phyloP scores from a whole-genome alignment of 92 coral and sea anemone species.

The Bergia puertoricense region DNA sequence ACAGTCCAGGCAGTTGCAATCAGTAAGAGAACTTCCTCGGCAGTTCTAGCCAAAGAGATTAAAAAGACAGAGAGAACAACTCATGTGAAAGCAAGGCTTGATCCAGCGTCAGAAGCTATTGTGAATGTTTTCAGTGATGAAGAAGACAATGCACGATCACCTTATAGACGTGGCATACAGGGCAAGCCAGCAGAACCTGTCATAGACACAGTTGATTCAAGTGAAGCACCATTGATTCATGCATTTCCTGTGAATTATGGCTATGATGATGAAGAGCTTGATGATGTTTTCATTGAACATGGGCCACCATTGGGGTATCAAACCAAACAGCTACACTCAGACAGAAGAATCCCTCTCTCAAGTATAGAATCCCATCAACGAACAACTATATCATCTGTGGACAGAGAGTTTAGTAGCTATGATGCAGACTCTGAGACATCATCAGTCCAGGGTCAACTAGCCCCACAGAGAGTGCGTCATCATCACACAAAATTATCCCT shows the following conservation, averaged over 20 bases:
- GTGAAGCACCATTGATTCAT: slow-evolving; percentile 37
- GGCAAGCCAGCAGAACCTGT: slow-evolving; percentile 19
- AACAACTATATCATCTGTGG: slow-evolving; percentile 17
- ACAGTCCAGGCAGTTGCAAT: slow-evolving; percentile 32
- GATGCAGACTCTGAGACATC: slow-evolving; percentile 99
- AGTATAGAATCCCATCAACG: background rate
- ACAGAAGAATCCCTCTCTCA: background rate
- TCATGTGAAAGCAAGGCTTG: slow-evolving; percentile 39
- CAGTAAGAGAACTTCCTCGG: background rate
- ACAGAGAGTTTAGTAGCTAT: slow-evolving; percentile 60
- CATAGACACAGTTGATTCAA: slow-evolving; percentile 33
- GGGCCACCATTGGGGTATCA: slow-evolving; percentile 21
- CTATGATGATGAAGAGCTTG: slow-evolving; percentile 72
- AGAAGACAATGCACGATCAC: slow-evolving; percentile 33
- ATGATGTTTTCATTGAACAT: slow-evolving; percentile 67
- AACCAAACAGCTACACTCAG: slow-evolving; percentile 1
- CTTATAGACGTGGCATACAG: slow-evolving; percentile 13
- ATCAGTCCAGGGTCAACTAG: slow-evolving; percentile 62
- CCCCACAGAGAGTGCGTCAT: slow-evolving; percentile 64
- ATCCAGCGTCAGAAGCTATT: slow-evolving; percentile 38
- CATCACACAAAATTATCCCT: slow-evolving; percentile 70
- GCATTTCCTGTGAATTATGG: slow-evolving; percentile 70
- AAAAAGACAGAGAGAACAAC: slow-evolving; percentile 25
- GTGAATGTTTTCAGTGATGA: slow-evolving; percentile 31
- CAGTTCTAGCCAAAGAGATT: slow-evolving; percentile 27